Base-by-base conservation (phyloP, 92 coral and sea anemone species). In the Umimayanthus chanpuru region DNA sequence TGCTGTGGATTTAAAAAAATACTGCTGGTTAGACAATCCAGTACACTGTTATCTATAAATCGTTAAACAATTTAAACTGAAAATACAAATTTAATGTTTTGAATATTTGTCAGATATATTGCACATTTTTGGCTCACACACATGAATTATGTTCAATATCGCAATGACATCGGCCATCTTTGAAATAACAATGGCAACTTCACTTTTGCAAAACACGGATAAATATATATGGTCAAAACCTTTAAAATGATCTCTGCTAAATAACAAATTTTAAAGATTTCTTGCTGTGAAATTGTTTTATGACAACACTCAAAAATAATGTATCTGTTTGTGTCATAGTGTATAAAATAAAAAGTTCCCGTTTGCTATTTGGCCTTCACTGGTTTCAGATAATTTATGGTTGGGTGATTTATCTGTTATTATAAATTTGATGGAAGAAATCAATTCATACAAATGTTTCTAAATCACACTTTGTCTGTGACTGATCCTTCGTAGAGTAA, bases 1-100 rank as follows among this genome's bases (percentile, higher is more conserved):
- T 77, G 81, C 53, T 76, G 73, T 76, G 81, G 84, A 80, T 80
- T 61, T 80, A 55, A 53, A 80, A 32, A 80, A 53, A 5, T 80
- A 80, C 84, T 80, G 84, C 53, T 76, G 80, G 80, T 20, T 47
- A 39, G 44, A 81, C 39, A 32, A 26, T 83, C 9, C 38, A 83
- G 38, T 47, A 44, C 23, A 47, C 30, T 78, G 38, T 11, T 78
- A 44, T 70, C 78, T 47, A 44, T 41, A 83, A 83, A 68, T 50
- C 36, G 64, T 14, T 26, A 68, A 82, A 44, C 36, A 81, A 40
- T 80, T 81, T 71, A 25, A 83, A 70, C 32, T 16, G 39, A 41
- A 41, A 68, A 70, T 66, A 43, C 50, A 68, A 29, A 26, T 68
- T 70, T 26, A 44, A 83, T 55, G 87, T 70, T 67, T 83, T 68